Evolutionary conservation across 2,888 invertebrate species (phyloP), one percentile per base, ranked within the genome.

Genomic region (Folsomia manolachei): DNA sequence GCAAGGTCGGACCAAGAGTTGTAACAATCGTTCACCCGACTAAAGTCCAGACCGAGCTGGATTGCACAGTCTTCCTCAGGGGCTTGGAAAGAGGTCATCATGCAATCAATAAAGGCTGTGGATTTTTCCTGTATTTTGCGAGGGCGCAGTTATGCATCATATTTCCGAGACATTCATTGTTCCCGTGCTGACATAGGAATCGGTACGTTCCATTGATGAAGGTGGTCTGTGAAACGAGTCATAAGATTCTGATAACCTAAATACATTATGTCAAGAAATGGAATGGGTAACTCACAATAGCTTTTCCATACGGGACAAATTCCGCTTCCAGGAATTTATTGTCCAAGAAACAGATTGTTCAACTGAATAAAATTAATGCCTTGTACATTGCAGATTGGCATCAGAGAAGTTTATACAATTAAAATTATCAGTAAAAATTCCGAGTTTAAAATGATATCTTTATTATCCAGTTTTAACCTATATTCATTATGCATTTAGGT

Each of bases 151-250:
- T 77, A 71, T 82, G 81, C 51, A 82, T 77, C 74, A 76, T 80
- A 73, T 82, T 82, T 21, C 52, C 81, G 82, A 23, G 78, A 76
- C 82, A 82, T 75, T 82, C 82, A n/a, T 75, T 71, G 14, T 73
- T 72, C 9, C 82, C 82, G 72, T 82, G 82, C 73, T 82, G 82
- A 67, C 82, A 82, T 2, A 64, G 27, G 70, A 82, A 82, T 2
- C 53, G 18, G 51, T 66, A 79, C 1, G 69, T 63, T 21, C 77
- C 80, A 52, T 78, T 71, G 1, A 56, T 71, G 26, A 73, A 65
- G 25, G 60, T 19, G 1, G 76, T 76, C 76, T 76, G 56, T 2
- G 51, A 66, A 21, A 7, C 7, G 56, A 56, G 7, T 19, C 9
- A 63, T 11, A 25, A 11, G 14, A 63, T 11, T 11, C 23, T 25